Conservation (phyloP, 2,888 invertebrate genomes). For the Cerastoderma edule region DNA sequence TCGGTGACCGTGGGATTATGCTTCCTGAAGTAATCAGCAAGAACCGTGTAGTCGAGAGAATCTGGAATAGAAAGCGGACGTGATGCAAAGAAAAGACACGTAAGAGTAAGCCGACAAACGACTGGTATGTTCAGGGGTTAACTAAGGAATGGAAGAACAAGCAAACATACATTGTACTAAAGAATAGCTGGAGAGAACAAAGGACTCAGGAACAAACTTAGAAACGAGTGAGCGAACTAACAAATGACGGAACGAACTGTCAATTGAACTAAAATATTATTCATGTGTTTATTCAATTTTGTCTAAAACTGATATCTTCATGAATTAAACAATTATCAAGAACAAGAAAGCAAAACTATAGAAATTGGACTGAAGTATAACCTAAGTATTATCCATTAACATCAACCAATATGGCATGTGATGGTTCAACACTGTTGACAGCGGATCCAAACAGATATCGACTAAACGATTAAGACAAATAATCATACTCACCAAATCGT, state of each 20-base stretch:
- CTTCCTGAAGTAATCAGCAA: conserved; percentile 26
- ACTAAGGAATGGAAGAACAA: background rate
- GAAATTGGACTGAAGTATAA: too few species aligned
- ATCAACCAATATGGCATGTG: background rate
- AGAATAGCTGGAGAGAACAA: too few species aligned
- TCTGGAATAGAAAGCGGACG: conserved; percentile 27
- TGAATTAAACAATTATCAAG: background rate
- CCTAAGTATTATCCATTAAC: background rate
- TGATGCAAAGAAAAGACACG: too few species aligned
- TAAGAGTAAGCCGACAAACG: too few species aligned
- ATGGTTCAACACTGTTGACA: background rate
- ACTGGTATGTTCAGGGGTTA: background rate
- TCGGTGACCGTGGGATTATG: conserved; percentile 31
- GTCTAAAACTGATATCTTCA: background rate
- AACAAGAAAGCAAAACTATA: background rate
- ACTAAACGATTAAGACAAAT: background rate
- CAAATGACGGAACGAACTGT: too few species aligned
- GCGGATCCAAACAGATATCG: background rate
- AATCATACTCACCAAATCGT: conserved; percentile 60
- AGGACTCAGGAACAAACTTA: too few species aligned
- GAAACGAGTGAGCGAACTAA: too few species aligned
- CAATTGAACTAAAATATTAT: too few species aligned
- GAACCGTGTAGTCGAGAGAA: conserved; percentile 24
- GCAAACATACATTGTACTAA: background rate
- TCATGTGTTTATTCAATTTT: too few species aligned